These are phyloP conservation scores for Hycleus cichorii DNA, from an alignment of 1,140 invertebrate genomes.

Conservation along the genomic window DNA sequence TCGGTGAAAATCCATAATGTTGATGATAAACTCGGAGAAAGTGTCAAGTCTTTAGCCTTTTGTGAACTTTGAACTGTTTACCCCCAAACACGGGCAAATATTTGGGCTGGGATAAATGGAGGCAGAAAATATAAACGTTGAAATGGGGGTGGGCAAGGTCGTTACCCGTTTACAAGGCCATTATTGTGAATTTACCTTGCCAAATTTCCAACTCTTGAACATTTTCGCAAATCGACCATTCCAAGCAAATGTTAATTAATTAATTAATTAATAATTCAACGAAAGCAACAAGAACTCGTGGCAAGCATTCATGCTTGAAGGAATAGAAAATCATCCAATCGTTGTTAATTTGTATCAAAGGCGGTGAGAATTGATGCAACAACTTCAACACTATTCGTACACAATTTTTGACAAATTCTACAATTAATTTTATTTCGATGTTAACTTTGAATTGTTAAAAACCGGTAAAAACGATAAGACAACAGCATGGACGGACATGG, in stretches of 20 bases:
- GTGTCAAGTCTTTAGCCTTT: neutral
- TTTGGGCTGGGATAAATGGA: too few species aligned
- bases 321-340: neutral
- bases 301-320: too few species aligned
- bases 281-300: neutral
- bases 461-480: neutral
- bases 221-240: slow-evolving; percentile 12
- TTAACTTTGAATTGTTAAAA: neutral
- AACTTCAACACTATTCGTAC: too few species aligned
- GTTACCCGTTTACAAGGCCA: slow-evolving; percentile 2
- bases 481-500: slow-evolving; percentile 24
- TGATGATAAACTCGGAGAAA: too few species aligned
- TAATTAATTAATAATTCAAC: neutral
- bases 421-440: neutral
- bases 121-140: too few species aligned
- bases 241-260: neutral
- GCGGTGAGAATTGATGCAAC: too few species aligned
- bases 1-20: too few species aligned
- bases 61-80: too few species aligned
- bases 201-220: slow-evolving; percentile 36
- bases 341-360: neutral
- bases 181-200: slow-evolving; percentile 25
- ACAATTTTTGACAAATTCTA: neutral
- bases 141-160: slow-evolving; percentile 3
- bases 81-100: too few species aligned